Base-by-base conservation (phyloP, 2,888 invertebrate genomes). In the Ochropleura plecta region DNA sequence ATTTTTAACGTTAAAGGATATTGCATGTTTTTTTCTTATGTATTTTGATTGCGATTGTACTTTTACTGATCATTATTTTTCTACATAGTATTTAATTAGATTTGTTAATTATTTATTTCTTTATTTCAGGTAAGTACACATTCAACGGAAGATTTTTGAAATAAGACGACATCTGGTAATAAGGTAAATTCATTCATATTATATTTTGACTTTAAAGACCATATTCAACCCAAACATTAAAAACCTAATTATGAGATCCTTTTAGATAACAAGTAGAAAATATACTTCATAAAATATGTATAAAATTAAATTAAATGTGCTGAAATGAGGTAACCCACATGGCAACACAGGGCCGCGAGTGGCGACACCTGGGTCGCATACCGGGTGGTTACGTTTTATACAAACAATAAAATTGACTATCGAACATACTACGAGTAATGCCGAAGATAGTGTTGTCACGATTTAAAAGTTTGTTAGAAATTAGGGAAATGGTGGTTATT, bases 41-140 rank as follows among this genome's bases (percentile, higher is more conserved):
- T 20, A 6, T 68, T 76, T 76, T 64, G 20, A 6, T 14, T 14
- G 48, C 20, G 55, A 59, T 18, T 78, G 57, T 82, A 69, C 42
- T 30, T 40, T 48, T 5, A 18, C 0, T 51, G 3, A 51, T 55
- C 53, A 14, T 53, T 5, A 57, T 20, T 10, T 14, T 20, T 77
- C 14, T 3, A 18, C 9, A 48, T 65, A 59, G 7, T 44, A 6
- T 14, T 2, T 10, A 10, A 48, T 48, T 57, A 8, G 14, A 20
- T 40, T 59, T 5, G 18, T 16, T 64, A 3, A 82, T 62, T 51
- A 16, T n/a, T 70, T 59, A 40, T 57, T 70, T 82, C 46, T 72
- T 77, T 82, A 59, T 89, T 89, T 70, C 87, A 89, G 90, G 89
- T 89, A 86, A 88, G 88, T 89, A 72, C 48, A 0, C 2, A 40